Conservation (phyloP, 2,888 invertebrate species). For the Andrena fulva region DNA sequence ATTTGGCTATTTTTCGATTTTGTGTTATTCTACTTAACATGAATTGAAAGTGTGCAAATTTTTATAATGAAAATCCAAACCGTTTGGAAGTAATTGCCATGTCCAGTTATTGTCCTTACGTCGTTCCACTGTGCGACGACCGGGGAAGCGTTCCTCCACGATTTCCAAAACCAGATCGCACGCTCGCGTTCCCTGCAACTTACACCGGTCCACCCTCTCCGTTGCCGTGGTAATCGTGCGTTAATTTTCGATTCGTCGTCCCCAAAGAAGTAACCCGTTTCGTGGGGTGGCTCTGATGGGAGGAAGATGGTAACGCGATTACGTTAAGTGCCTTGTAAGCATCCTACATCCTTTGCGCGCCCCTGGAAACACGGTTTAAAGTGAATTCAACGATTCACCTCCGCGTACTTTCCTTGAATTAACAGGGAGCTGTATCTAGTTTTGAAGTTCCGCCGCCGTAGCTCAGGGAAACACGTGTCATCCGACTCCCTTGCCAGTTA, state of each 20-base stretch:
- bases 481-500: slow-evolving; percentile 44
- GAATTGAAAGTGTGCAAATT: no score
- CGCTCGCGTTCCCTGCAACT: not conserved
- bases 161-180: not conserved
- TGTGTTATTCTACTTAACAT: no score
- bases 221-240: not conserved
- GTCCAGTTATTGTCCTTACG: no score
- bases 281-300: not conserved
- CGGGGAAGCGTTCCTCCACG: not conserved
- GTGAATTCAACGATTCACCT: slow-evolving; percentile 32
- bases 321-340: slow-evolving; percentile 13
- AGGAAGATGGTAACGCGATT: slow-evolving; percentile 16
- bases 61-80: no score
- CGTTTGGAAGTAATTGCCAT: no score
- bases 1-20: no score
- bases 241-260: not conserved
- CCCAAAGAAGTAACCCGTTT: slow-evolving; percentile 1
- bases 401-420: slow-evolving; percentile 45
- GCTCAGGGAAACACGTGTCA: slow-evolving; percentile 42
- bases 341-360: slow-evolving; percentile 12
- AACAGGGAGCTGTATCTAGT: slow-evolving; percentile 43
- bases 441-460: slow-evolving; percentile 39
- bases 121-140: no score
- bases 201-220: not conserved
- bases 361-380: slow-evolving; percentile 6